Conservation (phyloP, 2,113 vertebrate genomes). For the Myotis yumanensis region DNA sequence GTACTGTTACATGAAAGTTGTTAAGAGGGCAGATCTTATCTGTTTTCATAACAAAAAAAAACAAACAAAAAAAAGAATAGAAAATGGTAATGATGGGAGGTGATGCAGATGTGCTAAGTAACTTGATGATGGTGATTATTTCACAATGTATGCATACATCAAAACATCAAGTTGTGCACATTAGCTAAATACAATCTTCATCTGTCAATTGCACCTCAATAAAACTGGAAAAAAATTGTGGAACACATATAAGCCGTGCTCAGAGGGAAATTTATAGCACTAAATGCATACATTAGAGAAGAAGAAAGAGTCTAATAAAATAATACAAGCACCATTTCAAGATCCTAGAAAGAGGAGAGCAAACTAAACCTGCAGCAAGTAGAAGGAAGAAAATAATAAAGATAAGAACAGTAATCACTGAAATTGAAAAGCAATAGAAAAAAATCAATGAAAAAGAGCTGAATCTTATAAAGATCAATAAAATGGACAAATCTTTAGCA, state of each 20-base stretch:
- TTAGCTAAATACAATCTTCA: not conserved
- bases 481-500: not conserved
- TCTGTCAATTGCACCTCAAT: not conserved
- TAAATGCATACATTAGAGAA: not conserved
- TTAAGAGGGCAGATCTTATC: no score
- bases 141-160: not conserved
- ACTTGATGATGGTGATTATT: not conserved
- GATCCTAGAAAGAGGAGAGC: not conserved
- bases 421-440: not conserved
- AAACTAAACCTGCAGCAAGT: not conserved
- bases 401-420: not conserved
- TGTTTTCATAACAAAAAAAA: not conserved
- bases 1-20: not conserved
- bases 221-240: not conserved
- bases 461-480: not conserved
- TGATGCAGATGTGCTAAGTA: not conserved
- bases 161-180: not conserved
- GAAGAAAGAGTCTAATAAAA: not conserved
- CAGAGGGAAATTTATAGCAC: not conserved
- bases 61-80: not conserved
- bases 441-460: not conserved
- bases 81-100: not conserved
- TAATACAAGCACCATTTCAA: not conserved
- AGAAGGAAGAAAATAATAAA: not conserved
- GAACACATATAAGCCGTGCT: not conserved